These are phyloP conservation scores for Rousettus madagascariensis DNA, from an alignment of 2,797 vertebrate species.

Conservation along the genomic window DNA sequence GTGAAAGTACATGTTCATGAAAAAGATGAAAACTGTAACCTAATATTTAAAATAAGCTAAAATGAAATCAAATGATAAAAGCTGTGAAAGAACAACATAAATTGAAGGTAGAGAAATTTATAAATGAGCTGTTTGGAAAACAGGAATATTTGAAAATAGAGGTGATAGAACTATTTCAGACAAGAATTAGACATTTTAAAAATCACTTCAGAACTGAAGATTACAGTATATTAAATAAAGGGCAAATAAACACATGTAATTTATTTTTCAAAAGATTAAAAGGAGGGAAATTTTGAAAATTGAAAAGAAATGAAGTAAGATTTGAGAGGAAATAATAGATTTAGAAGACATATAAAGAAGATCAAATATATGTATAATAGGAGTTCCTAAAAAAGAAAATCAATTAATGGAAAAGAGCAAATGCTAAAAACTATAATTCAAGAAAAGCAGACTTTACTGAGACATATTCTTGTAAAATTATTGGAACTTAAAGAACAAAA, in stretches of 20 bases:
- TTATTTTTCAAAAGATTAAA: background rate
- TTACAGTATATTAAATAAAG: background rate
- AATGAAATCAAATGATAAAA: background rate
- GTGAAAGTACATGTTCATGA: background rate
- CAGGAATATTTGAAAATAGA: background rate
- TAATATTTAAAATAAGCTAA: slow-evolving; percentile 1
- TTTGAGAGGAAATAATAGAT: background rate
- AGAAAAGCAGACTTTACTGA: background rate
- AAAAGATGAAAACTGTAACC: background rate
- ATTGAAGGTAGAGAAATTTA: background rate
- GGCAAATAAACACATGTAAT: background rate
- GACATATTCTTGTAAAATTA: background rate
- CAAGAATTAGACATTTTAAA: background rate
- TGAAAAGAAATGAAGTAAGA: background rate
- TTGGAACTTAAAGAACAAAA: background rate
- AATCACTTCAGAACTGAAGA: background rate
- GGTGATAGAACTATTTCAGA: background rate
- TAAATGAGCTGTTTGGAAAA: background rate
- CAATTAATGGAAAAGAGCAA: background rate
- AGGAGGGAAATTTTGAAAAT: background rate
- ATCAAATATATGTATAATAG: background rate
- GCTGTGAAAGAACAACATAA: background rate
- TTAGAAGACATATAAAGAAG: background rate
- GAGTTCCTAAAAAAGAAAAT: background rate
- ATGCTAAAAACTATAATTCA: background rate